Base-by-base conservation (phyloP, 2,888 invertebrate genomes). In the Chrysolina americana region DNA sequence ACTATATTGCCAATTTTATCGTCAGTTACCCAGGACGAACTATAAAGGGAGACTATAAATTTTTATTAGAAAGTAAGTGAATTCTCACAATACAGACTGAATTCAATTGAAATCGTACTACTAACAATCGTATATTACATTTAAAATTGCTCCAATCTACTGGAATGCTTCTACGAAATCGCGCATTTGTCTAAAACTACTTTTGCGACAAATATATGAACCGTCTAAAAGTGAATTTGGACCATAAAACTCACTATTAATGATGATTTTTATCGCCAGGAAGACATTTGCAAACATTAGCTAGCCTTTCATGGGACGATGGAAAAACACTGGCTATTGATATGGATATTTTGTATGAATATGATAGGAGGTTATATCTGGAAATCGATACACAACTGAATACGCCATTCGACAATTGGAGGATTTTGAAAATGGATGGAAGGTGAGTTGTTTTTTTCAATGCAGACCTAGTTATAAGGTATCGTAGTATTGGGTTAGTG, bases 21-120 rank as follows among this genome's bases (percentile, higher is more conserved):
- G 80, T 95, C 15, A 92, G 93, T 73, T 96, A 95, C 86, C 96
- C 96, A 0, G 95, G 95, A 1, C 89, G 94, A 41, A 91, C 93
- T 56, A 90, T 95, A 41, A 92, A 92, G 73, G 94, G 92, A 48
- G 91, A 92, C 53, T 93, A 93, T 78, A 90, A 92, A 75, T 89
- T 94, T 56, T 83, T 91, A 13, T 84, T 92, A 53, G 89, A 88
- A 87, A 90, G 91, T 89, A 81, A 85, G 81, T 78, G 68, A 66
- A 65, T 66, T 71, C 41, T 44, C 23, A 68, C 44, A 56, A 65
- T 36, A 17, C 56, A 64, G 23, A 66, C 44, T 28, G 19, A 59
- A 65, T 71, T 71, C 59, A 62, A 44, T 66, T 62, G 69, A 21
- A 59, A 15, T 17, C 63, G 47, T 28, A 36, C 13, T n/a, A 21